Evolutionary conservation across 2,113 vertebrate genomes (phyloP).

Genomic region (Podarcis raffonei): DNA sequence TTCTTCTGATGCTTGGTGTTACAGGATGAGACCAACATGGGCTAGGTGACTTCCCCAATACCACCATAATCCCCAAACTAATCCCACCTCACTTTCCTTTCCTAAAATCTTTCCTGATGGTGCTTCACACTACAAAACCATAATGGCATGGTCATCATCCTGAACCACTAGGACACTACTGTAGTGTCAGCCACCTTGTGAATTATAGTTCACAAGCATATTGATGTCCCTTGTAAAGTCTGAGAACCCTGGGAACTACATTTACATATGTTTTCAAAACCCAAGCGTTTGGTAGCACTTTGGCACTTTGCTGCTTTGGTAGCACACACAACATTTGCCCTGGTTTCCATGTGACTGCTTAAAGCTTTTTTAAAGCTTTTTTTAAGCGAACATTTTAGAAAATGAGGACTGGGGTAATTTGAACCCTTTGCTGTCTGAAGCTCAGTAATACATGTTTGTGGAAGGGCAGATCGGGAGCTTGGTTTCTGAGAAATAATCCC

Average conservation of each 20-base stretch:
- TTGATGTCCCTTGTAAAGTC: too few species aligned
- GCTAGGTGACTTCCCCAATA: too few species aligned
- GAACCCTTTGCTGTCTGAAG: background rate
- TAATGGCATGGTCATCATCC: background rate
- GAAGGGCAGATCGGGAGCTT: background rate
- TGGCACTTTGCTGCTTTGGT: background rate
- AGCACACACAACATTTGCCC: background rate
- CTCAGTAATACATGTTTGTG: background rate
- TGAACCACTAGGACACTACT: background rate
- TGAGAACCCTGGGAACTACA: background rate
- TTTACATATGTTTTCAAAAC: background rate
- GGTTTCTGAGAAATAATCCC: background rate
- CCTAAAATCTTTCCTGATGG: background rate
- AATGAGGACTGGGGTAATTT: background rate
- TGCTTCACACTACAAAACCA: background rate
- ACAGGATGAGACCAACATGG: background rate
- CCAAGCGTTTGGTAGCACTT: too few species aligned
- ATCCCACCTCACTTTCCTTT: background rate
- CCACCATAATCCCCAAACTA: background rate
- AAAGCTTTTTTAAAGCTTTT: background rate
- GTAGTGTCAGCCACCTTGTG: background rate
- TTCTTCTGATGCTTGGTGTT: background rate
- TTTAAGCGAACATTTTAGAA: too few species aligned
- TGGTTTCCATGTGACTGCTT: background rate
- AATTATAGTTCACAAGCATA: too few species aligned